These are phyloP conservation scores for Scaptomyza pallida DNA, from an alignment of 1,140 invertebrate species.

Conservation along the genomic window DNA sequence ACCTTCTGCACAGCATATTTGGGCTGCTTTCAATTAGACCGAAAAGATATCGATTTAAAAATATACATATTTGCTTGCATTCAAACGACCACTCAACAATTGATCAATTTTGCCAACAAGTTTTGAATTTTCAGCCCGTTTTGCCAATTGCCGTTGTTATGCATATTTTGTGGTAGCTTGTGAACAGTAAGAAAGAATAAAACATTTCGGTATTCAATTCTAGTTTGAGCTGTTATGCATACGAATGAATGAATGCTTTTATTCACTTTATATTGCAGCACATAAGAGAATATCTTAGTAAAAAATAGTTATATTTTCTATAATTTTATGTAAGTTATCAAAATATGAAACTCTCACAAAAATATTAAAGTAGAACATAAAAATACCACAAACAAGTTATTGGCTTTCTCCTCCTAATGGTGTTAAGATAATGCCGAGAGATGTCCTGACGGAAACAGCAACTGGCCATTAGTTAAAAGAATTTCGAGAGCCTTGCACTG, in stretches of 20 bases:
- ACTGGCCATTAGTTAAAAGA: neutral
- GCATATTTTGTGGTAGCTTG: neutral
- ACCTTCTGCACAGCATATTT: neutral
- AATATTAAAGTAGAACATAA: no score
- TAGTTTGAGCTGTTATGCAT: no score
- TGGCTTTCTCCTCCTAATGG: no score
- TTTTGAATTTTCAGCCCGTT: neutral
- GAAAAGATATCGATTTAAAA: neutral
- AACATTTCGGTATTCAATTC: no score
- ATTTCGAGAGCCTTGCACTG: neutral
- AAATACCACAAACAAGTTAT: neutral
- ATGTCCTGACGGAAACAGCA: constrained; percentile 14
- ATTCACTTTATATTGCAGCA: neutral
- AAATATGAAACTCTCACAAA: no score
- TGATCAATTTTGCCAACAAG: neutral
- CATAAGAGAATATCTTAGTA: neutral
- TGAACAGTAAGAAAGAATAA: neutral
- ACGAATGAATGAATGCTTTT: no score
- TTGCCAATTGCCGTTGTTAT: constrained; percentile 2
- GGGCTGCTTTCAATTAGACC: neutral
- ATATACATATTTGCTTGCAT: neutral
- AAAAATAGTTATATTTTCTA: no score
- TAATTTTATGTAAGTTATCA: no score
- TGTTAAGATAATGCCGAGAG: neutral
- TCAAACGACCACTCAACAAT: neutral